Conservation (phyloP, 2,888 invertebrate genomes). For the Caenorhabditis drosophilae region DNA sequence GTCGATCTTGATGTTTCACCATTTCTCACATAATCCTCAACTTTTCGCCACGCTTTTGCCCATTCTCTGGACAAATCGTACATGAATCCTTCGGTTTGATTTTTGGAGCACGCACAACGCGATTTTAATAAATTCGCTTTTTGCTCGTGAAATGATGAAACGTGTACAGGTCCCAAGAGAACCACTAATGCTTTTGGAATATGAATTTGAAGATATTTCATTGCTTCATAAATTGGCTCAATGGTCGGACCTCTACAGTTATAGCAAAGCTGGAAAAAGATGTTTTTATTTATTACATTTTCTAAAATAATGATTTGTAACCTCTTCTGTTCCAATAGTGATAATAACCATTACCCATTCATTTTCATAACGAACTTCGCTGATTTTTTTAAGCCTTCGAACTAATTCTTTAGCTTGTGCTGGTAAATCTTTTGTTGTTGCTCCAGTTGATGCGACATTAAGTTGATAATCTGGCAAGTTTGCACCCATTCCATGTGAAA, state of each 20-base stretch:
- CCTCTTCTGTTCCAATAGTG: conserved; percentile 67
- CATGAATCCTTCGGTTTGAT: conserved; percentile 56
- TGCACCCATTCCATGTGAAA: conserved; percentile 64
- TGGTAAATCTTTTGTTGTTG: conserved; percentile 54
- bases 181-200: conserved; percentile 64
- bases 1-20: conserved; percentile 43
- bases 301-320: conserved; percentile 8
- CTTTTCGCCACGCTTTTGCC: conserved; percentile 39
- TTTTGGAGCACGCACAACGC: conserved; percentile 56
- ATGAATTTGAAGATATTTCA: conserved; percentile 56
- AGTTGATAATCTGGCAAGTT: conserved; percentile 63
- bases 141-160: conserved; percentile 55
- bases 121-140: conserved; percentile 61
- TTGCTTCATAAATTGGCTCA: conserved; percentile 51
- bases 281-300: background rate
- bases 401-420: conserved; percentile 62
- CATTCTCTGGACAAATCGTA: conserved; percentile 52
- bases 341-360: conserved; percentile 68
- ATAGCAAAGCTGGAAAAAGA: conserved; percentile 50
- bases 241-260: conserved; percentile 55
- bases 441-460: conserved; percentile 60
- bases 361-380: conserved; percentile 54
- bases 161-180: conserved; percentile 64
- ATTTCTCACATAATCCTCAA: conserved; percentile 39
- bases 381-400: conserved; percentile 41